Conservation (phyloP, 1,140 invertebrate species). For the Ceratina calcarata region DNA sequence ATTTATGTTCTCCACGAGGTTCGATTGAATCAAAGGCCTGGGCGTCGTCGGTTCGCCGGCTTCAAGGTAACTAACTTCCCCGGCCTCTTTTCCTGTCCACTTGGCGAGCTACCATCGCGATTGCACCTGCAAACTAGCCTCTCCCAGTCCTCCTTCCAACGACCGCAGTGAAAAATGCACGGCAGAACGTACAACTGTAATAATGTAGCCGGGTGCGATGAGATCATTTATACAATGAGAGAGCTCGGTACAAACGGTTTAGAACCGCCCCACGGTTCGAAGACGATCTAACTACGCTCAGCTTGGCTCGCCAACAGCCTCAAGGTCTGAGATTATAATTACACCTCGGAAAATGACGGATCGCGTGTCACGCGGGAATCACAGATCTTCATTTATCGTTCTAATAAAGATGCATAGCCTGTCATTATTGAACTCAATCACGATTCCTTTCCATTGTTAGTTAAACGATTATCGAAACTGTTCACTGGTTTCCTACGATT, state of each 20-base stretch:
- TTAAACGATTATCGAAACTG: not conserved
- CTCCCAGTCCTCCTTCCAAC: not conserved
- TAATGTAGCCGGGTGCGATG: too few species aligned
- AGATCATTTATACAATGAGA: too few species aligned
- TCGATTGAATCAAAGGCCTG: too few species aligned
- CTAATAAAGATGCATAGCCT: not conserved
- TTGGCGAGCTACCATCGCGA: constrained; percentile 14
- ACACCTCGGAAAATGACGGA: constrained; percentile 25
- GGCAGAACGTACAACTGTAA: too few species aligned
- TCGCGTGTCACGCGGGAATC: constrained; percentile 33
- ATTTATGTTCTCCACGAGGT: too few species aligned
- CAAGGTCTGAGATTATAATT: constrained; percentile 45
- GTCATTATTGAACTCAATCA: too few species aligned
- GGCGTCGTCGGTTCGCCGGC: too few species aligned
- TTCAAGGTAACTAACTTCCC: too few species aligned
- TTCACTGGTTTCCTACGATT: not conserved
- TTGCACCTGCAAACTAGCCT: not conserved
- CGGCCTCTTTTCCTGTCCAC: not conserved
- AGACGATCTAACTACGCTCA: constrained; percentile 10
- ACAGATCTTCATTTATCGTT: constrained; percentile 1
- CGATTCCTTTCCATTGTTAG: not conserved
- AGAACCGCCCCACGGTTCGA: not conserved
- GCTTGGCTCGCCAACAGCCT: constrained; percentile 6
- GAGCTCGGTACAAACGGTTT: not conserved
- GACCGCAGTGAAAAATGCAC: not conserved